These are phyloP conservation scores for Harlomillsia oculata DNA, from an alignment of 1,140 invertebrate genomes.

Conservation along the genomic window DNA sequence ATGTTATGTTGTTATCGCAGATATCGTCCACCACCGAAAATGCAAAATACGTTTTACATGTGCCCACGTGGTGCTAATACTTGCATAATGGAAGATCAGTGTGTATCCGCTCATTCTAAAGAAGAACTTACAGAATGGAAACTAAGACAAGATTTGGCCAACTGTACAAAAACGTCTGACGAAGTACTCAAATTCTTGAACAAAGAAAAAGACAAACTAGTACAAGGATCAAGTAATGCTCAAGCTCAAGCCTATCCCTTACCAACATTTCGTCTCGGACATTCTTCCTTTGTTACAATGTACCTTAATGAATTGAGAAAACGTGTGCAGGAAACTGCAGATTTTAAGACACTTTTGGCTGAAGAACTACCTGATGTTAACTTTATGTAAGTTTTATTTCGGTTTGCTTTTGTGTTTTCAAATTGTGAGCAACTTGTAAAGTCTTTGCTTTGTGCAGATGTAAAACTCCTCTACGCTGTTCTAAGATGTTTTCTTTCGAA, in stretches of 20 bases:
- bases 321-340: constrained; percentile 14
- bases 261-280: constrained; percentile 2
- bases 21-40: constrained; percentile 21
- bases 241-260: not conserved
- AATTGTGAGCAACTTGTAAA: not conserved
- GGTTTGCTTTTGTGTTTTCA: not conserved
- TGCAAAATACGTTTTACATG: constrained; percentile 21
- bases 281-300: constrained; percentile 9
- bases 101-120: constrained; percentile 26
- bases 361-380: constrained; percentile 17
- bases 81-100: constrained; percentile 27
- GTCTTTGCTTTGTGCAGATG: constrained; percentile 5
- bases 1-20: constrained; percentile 3
- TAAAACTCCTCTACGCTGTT: not conserved
- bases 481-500: not conserved
- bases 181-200: not conserved
- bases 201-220: not conserved
- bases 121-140: constrained; percentile 30
- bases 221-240: not conserved
- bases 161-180: no score
- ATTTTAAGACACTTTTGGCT: constrained; percentile 19
- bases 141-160: not conserved
- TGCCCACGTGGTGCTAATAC: constrained; percentile 16
- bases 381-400: constrained; percentile 11
- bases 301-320: constrained; percentile 18